A percentile compares a stretch with the other conserved stretches of the same genome.
Evolutionary conservation across 2,113 vertebrate species (phyloP).

Genomic region (Brachyistius frenatus): DNA sequence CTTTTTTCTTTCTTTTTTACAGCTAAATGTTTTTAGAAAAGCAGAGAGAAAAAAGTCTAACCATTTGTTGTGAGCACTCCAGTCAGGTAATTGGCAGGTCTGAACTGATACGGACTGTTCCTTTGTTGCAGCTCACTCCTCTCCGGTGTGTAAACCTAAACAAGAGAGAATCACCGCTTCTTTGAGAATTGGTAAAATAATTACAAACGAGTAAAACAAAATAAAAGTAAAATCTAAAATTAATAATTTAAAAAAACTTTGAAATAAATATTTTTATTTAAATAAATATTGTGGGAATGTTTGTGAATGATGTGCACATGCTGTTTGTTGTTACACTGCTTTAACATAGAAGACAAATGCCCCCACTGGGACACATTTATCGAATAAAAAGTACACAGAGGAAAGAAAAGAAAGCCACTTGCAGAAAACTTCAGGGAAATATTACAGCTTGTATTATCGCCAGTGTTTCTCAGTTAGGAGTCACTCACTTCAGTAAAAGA

Average conservation of each 20-base stretch:
- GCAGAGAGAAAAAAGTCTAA: conserved; percentile 69
- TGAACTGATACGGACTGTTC: conserved; percentile 83
- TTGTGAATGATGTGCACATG: conserved; percentile 34
- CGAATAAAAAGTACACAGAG: conserved; percentile 27
- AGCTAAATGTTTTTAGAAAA: conserved; percentile 11
- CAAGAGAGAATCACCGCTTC: conserved; percentile 54
- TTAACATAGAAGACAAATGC: conserved; percentile 28
- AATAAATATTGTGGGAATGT: not conserved
- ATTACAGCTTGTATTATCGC: conserved; percentile 28
- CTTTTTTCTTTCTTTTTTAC: not conserved
- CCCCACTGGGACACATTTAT: conserved; percentile 27
- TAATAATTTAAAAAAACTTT: conserved; percentile 28
- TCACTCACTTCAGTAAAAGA: conserved; percentile 76
- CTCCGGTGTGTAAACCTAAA: conserved; percentile 90
- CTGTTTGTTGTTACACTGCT: conserved; percentile 48
- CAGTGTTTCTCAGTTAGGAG: conserved; percentile 42
- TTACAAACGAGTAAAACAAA: conserved; percentile 5
- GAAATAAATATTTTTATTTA: conserved; percentile 51
- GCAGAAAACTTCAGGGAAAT: conserved; percentile 13
- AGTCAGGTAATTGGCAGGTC: conserved; percentile 85
- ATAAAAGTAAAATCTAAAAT: not conserved
- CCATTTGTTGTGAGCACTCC: conserved; percentile 85
- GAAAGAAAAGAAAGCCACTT: conserved; percentile 18
- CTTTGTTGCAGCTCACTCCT: conserved; percentile 86
- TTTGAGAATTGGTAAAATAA: conserved; percentile 17